Percentiles rank a stretch among this genome's conserved stretches.
phyloP scores from a whole-genome alignment of 2,113 vertebrate genomes.

The Ptilonorhynchus violaceus region DNA sequence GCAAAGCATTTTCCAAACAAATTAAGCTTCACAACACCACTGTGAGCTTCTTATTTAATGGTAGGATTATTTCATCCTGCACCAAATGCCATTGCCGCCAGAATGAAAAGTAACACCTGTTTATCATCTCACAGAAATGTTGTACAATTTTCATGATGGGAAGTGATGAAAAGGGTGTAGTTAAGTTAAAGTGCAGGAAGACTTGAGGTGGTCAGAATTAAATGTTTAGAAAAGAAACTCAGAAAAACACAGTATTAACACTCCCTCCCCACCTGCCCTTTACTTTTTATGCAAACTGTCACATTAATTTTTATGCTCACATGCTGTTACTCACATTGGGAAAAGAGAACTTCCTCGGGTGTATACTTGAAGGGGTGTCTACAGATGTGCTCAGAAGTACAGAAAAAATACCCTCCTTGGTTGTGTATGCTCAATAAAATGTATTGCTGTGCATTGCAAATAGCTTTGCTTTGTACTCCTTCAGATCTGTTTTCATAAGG shows the following conservation, averaged over 20 bases:
- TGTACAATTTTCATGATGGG: neutral
- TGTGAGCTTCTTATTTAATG: slow-evolving; percentile 47
- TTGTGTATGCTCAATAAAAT: neutral
- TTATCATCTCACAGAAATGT: slow-evolving; percentile 13
- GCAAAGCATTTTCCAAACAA: slow-evolving; percentile 63
- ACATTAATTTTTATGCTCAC: neutral
- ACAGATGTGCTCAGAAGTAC: slow-evolving; percentile 23
- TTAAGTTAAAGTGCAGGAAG: neutral
- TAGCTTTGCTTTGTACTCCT: slow-evolving; percentile 29
- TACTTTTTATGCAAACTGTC: neutral
- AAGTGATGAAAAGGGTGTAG: slow-evolving; percentile 6
- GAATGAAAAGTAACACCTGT: slow-evolving; percentile 58
- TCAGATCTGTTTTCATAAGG: slow-evolving; percentile 40
- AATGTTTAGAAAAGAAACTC: slow-evolving; percentile 1
- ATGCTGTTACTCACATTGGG: neutral
- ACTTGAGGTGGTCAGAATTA: neutral
- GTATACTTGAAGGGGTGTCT: neutral
- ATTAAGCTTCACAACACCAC: slow-evolving; percentile 53
- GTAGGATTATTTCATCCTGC: slow-evolving; percentile 51
- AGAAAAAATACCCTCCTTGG: slow-evolving; percentile 3
- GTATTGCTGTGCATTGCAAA: slow-evolving; percentile 1
- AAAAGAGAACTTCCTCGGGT: neutral
- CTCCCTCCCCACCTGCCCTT: neutral
- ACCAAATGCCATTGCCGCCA: neutral
- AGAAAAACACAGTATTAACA: neutral